These are phyloP conservation scores for Meteorus colon DNA, from an alignment of 2,888 invertebrate species.

Conservation along the genomic window DNA sequence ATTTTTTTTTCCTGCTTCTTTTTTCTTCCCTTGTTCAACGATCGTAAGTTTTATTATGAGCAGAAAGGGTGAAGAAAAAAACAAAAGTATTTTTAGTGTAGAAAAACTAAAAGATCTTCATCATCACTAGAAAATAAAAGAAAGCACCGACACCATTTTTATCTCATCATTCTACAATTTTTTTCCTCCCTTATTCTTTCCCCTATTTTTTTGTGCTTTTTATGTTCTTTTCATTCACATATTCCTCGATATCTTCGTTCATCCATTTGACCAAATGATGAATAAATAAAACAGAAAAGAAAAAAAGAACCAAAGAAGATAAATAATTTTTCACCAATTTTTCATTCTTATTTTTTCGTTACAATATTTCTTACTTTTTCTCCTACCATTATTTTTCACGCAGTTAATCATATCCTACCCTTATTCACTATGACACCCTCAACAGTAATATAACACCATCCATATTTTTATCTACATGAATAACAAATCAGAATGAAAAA, in stretches of 20 bases:
- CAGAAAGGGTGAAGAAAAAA: neutral
- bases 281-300: neutral
- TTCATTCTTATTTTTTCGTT: too few relatives aligned
- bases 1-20: neutral
- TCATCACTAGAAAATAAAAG: constrained; percentile 4
- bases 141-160: neutral
- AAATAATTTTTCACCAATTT: too few relatives aligned
- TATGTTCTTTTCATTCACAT: constrained; percentile 1
- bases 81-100: neutral
- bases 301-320: neutral
- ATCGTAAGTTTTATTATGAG: neutral
- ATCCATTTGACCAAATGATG: constrained; percentile 15
- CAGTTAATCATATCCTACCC: too few relatives aligned
- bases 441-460: too few relatives aligned
- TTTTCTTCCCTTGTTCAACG: neutral
- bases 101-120: constrained; percentile 10
- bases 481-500: too few relatives aligned
- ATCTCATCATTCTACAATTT: neutral
- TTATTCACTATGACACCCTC: too few relatives aligned
- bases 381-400: too few relatives aligned
- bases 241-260: neutral
- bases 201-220: neutral
- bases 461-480: too few relatives aligned
- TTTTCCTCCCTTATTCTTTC: neutral
- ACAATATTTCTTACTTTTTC: too few relatives aligned